phyloP scores from a whole-genome alignment of 2,113 vertebrate species.

The Myiopsitta monachus region DNA sequence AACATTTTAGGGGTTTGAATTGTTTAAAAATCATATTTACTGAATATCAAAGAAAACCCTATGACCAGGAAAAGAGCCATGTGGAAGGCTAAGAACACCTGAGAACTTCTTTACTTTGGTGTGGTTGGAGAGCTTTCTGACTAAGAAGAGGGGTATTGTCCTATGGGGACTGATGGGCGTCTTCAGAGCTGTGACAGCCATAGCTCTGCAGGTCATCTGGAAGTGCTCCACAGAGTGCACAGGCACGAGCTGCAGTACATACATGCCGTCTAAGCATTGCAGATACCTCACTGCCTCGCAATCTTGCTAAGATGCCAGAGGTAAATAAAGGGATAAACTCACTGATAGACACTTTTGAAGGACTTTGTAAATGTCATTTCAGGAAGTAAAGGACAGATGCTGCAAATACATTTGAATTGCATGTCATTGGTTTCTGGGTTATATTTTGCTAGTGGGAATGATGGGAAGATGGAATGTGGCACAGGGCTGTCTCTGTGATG shows the following conservation, averaged over 20 bases:
- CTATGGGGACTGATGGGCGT: fast-evolving
- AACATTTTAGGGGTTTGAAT: background rate
- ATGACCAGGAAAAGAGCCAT: fast-evolving
- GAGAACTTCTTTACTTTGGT: background rate
- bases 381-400: background rate
- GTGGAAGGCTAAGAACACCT: background rate
- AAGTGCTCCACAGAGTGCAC: background rate
- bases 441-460: fast-evolving
- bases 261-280: background rate
- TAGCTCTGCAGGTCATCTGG: background rate
- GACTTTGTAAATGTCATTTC: background rate
- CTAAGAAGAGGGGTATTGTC: fast-evolving
- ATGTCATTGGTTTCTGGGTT: background rate
- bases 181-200: background rate
- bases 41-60: background rate
- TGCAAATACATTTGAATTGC: background rate
- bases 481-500: fast-evolving
- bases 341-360: background rate
- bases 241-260: background rate
- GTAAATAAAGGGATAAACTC: background rate
- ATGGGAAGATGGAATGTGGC: fast-evolving
- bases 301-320: background rate
- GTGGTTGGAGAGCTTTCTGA: background rate
- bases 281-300: background rate
- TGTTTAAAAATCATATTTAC: background rate